These are phyloP conservation scores for Neostethus bicornis DNA, from an alignment of 2,797 vertebrate species.

Conservation along the genomic window DNA sequence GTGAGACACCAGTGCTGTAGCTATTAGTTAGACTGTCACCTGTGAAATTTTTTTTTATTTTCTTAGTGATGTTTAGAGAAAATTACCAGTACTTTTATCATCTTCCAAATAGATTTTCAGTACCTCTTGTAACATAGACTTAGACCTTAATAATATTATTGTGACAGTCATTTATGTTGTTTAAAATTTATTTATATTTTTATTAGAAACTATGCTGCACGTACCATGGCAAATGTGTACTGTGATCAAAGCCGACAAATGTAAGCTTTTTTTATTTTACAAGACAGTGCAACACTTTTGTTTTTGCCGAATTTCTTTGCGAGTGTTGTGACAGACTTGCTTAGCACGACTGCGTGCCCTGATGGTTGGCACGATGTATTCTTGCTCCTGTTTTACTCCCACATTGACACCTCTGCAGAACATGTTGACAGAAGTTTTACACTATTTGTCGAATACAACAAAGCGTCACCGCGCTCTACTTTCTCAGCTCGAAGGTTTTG, in stretches of 20 bases:
- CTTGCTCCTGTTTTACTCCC: conserved; percentile 11
- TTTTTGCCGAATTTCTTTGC: not conserved
- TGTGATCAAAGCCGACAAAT: not conserved
- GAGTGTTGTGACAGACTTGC: conserved; percentile 2
- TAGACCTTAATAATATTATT: not conserved
- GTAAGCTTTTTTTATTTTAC: not conserved
- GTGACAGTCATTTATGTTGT: not conserved
- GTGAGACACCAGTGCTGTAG: conserved; percentile 19
- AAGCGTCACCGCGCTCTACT: conserved; percentile 9
- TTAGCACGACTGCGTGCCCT: conserved; percentile 8
- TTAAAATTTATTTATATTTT: not conserved
- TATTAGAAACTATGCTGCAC: not conserved
- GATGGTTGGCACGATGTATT: conserved; percentile 9
- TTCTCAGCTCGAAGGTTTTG: conserved; percentile 14
- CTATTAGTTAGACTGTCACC: conserved; percentile 22
- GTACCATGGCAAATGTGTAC: not conserved
- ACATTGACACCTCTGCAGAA: conserved; percentile 25
- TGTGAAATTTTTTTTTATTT: not conserved
- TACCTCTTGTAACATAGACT: conserved; percentile 1
- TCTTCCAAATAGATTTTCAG: not conserved
- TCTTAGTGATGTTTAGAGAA: conserved; percentile 1
- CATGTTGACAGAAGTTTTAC: conserved; percentile 40
- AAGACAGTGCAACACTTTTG: not conserved
- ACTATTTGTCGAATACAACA: conserved; percentile 24
- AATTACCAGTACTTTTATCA: conserved; percentile 10